Conservation (phyloP, 1,140 invertebrate genomes). For the Dufourea novaeangliae region DNA sequence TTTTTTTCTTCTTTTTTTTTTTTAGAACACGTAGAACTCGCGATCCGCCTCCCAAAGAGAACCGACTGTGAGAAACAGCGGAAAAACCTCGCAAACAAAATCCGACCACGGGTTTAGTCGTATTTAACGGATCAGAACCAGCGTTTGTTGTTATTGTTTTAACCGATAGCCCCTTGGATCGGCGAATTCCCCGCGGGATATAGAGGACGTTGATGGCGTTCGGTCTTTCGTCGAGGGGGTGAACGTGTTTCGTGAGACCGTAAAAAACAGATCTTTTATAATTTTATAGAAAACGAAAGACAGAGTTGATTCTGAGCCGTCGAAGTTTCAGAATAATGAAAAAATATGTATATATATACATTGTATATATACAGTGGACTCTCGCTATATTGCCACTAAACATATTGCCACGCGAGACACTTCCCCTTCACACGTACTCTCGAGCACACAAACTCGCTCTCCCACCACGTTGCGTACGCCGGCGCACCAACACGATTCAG, state of each 20-base stretch:
- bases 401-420: too few species aligned
- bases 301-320: constrained; percentile 22
- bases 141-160: constrained; percentile 41
- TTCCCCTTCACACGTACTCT: too few species aligned
- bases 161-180: too few species aligned
- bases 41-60: constrained; percentile 46
- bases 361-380: too few species aligned
- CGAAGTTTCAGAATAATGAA: constrained; percentile 1
- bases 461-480: too few species aligned
- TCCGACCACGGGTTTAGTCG: constrained; percentile 47
- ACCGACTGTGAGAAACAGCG: constrained; percentile 37
- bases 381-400: too few species aligned
- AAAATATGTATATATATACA: neutral
- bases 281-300: constrained; percentile 45
- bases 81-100: constrained; percentile 53
- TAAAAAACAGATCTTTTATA: constrained; percentile 36
- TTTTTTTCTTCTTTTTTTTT: neutral
- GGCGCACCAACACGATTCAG: too few species aligned
- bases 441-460: too few species aligned
- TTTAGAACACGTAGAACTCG: neutral
- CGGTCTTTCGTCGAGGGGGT: constrained; percentile 12
- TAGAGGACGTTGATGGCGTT: neutral
- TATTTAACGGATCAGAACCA: constrained; percentile 33
- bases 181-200: too few species aligned
- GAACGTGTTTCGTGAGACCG: neutral